phyloP scores from a whole-genome alignment of 1,140 invertebrate genomes.

The Notospermus geniculatus region DNA sequence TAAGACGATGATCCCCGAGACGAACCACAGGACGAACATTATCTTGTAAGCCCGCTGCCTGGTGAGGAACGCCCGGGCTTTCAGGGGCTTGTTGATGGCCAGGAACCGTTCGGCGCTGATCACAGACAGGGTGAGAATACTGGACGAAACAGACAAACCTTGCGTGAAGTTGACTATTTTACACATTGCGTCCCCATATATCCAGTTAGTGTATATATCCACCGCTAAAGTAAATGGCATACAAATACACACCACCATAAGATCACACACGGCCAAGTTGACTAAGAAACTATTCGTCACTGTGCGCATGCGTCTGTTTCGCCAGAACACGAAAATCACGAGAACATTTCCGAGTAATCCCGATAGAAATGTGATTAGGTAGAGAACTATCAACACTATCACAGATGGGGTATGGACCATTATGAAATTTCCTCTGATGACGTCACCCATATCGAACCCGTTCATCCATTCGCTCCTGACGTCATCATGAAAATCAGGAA shows the following conservation, averaged over 20 bases:
- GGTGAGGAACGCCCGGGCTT: constrained; percentile 7
- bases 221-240: constrained; percentile 78
- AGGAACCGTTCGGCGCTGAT: constrained; percentile 20
- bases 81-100: constrained; percentile 16
- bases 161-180: constrained; percentile 26
- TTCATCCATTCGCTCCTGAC: too few species aligned
- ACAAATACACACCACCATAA: constrained; percentile 74
- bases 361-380: constrained; percentile 80
- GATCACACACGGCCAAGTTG: constrained; percentile 73
- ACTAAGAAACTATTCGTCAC: constrained; percentile 87
- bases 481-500: too few species aligned
- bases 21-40: constrained; percentile 13
- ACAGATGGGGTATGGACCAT: constrained; percentile 2
- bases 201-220: constrained; percentile 84
- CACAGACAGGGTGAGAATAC: constrained; percentile 16
- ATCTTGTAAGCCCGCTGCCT: background rate
- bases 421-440: too few species aligned
- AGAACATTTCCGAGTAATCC: constrained; percentile 85
- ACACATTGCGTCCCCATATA: constrained; percentile 73
- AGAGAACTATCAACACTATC: constrained; percentile 65
- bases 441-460: too few species aligned
- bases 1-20: constrained; percentile 7
- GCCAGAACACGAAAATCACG: constrained; percentile 62
- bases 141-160: constrained; percentile 16
- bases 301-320: constrained; percentile 58